A percentile compares a stretch with the other conserved stretches of the same genome.
Conservation (phyloP, 2,113 vertebrate species). For the Passer domesticus region DNA sequence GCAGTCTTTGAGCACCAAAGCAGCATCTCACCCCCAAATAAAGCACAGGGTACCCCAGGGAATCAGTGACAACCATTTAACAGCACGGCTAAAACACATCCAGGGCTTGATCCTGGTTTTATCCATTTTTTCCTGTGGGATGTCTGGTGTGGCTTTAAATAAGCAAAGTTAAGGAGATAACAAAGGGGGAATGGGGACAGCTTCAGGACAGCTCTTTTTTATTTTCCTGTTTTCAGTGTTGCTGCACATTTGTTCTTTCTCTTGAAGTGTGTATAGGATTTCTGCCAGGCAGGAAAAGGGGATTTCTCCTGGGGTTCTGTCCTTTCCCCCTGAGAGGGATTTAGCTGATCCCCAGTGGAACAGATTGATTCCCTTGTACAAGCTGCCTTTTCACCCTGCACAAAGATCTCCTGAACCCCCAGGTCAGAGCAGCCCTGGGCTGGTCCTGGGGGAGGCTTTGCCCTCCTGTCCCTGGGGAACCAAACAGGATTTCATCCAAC, state of each 20-base stretch:
- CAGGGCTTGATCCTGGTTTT: not conserved
- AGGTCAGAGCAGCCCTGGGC: not conserved
- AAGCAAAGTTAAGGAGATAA: not conserved
- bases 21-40: not conserved
- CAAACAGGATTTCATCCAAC: not conserved
- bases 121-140: not conserved
- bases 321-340: not conserved
- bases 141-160: not conserved
- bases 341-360: not conserved
- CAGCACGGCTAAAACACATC: not conserved
- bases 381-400: not conserved
- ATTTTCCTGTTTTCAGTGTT: not conserved
- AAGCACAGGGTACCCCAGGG: not conserved
- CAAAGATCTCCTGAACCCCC: not conserved
- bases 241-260: not conserved
- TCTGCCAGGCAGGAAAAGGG: not conserved
- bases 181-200: not conserved
- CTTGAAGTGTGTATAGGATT: rapidly evolving
- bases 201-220: not conserved
- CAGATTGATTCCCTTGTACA: not conserved
- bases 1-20: not conserved
- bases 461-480: not conserved
- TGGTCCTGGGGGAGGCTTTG: not conserved
- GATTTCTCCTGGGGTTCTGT: not conserved
- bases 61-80: not conserved